These are phyloP conservation scores for Amblyjoppa proteus DNA, from an alignment of 2,888 invertebrate genomes.

Conservation along the genomic window DNA sequence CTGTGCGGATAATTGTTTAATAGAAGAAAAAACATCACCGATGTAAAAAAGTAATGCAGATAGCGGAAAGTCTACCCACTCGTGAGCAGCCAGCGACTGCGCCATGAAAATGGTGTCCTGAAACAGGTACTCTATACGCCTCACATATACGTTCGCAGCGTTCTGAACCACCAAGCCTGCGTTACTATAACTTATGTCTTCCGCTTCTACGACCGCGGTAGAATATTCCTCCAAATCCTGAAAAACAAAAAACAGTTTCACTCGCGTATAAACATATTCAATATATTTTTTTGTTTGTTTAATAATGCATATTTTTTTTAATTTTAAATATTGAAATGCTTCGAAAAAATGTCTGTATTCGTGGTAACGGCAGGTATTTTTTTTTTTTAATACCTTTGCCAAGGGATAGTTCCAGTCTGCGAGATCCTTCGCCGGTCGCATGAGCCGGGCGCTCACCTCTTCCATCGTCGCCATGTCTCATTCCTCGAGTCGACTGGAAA, in stretches of 20 bases:
- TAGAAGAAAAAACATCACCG: not conserved
- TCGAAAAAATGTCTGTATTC: not conserved
- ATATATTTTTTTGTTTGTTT: not conserved
- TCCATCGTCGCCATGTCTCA: slow-evolving; percentile 72
- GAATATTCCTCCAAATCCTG: slow-evolving; percentile 79
- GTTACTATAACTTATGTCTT: slow-evolving; percentile 89
- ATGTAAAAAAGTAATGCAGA: not conserved
- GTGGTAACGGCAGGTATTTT: too few relatives aligned
- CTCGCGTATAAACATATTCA: slow-evolving; percentile 2
- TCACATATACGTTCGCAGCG: slow-evolving; percentile 89
- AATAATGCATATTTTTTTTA: not conserved
- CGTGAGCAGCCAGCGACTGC: slow-evolving; percentile 80
- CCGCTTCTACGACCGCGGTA: slow-evolving; percentile 72
- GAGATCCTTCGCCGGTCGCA: slow-evolving; percentile 79
- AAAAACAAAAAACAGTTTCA: slow-evolving; percentile 32
- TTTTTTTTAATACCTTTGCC: slow-evolving; percentile 73
- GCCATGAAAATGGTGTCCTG: slow-evolving; percentile 84
- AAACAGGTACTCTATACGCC: slow-evolving; percentile 90
- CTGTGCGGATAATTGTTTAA: slow-evolving; percentile 58
- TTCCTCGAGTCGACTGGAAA: slow-evolving; percentile 45
- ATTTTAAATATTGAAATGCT: slow-evolving; percentile 14
- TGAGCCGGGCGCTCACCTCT: slow-evolving; percentile 76
- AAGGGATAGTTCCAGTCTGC: slow-evolving; percentile 81
- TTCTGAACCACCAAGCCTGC: slow-evolving; percentile 92
- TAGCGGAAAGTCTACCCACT: slow-evolving; percentile 69